A percentile compares a stretch with the other conserved stretches of the same genome.
phyloP scores from a whole-genome alignment of 2,888 invertebrate species.

The Horisme vitalbata region DNA sequence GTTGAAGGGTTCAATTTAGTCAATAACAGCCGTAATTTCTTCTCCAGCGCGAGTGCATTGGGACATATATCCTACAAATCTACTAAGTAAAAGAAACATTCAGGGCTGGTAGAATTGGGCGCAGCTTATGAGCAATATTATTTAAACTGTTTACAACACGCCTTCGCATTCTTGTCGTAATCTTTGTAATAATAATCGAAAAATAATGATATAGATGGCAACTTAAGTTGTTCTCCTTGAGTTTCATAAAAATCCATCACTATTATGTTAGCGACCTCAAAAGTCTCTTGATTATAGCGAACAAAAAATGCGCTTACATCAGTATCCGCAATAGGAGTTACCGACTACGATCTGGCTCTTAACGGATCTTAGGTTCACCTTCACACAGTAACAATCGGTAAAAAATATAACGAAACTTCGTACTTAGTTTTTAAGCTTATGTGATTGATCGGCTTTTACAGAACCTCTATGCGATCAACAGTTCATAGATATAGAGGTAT shows the following conservation, averaged over 20 bases:
- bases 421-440: too few species aligned
- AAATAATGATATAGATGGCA: constrained; percentile 7
- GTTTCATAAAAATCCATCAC: constrained; percentile 23
- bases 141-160: not conserved
- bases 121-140: not conserved
- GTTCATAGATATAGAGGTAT: too few species aligned
- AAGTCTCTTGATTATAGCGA: constrained; percentile 29
- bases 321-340: constrained; percentile 24
- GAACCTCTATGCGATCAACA: too few species aligned
- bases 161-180: not conserved
- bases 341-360: constrained; percentile 37
- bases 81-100: too few species aligned
- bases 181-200: not conserved
- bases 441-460: too few species aligned
- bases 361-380: constrained; percentile 21
- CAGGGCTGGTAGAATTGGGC: too few species aligned
- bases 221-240: constrained; percentile 23
- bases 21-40: too few species aligned
- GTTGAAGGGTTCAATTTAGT: too few species aligned
- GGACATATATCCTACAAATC: too few species aligned
- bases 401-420: too few species aligned
- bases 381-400: not conserved
- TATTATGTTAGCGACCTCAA: constrained; percentile 28
- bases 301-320: constrained; percentile 38
- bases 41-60: too few species aligned